A percentile compares a stretch with the other conserved stretches of the same genome.
These are phyloP conservation scores for Actinostola sp. DNA, from an alignment of 92 coral and sea anemone species.

Conservation along the genomic window DNA sequence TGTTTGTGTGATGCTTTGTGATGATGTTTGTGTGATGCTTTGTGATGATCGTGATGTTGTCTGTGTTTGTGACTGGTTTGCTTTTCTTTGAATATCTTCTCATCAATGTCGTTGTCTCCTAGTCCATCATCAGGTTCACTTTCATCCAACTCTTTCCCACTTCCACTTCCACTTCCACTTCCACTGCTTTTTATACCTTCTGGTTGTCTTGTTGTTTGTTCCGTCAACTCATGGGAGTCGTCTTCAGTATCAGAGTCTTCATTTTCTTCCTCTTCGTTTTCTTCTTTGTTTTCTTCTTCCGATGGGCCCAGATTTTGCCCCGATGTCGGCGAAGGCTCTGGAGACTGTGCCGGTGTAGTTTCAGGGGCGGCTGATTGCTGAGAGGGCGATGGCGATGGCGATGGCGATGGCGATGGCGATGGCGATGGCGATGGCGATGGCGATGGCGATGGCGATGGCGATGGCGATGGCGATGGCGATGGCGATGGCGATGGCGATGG, in stretches of 20 bases:
- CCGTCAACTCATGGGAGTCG: neutral
- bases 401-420: neutral
- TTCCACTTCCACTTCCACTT: neutral
- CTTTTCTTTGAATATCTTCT: constrained; percentile 21
- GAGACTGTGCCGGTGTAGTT: neutral
- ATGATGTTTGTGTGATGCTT: no score
- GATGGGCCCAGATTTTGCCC: neutral
- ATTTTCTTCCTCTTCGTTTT: neutral
- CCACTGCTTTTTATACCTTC: constrained; percentile 5
- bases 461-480: constrained; percentile 5
- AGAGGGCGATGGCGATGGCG: constrained; percentile 2
- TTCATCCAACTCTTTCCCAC: neutral
- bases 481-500: neutral
- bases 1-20: no score
- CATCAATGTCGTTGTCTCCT: constrained; percentile 18
- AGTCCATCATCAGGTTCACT: constrained; percentile 23
- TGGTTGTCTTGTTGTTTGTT: neutral
- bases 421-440: neutral
- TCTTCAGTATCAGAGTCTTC: neutral
- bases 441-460: neutral
- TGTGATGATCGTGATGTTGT: no score
- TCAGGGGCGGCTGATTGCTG: neutral
- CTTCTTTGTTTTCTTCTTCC: constrained; percentile 16
- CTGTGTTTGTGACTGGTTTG: neutral
- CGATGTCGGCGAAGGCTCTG: neutral